phyloP scores from a whole-genome alignment of 2,797 vertebrate genomes.

The Smutsia temminckii region DNA sequence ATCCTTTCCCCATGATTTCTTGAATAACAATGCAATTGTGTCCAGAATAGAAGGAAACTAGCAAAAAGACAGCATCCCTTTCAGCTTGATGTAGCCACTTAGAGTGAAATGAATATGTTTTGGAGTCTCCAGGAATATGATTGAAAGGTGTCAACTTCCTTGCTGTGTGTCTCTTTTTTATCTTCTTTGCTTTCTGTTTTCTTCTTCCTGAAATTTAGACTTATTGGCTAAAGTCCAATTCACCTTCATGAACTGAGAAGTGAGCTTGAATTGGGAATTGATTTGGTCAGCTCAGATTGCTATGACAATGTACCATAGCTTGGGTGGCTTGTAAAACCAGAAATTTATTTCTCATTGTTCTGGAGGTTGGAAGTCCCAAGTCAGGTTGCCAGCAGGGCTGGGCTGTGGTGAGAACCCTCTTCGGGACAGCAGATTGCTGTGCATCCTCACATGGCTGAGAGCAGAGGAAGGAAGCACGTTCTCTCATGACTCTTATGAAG shows the following conservation, averaged over 20 bases:
- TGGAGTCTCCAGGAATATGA: not conserved
- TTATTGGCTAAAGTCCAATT: not conserved
- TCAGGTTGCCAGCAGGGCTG: not conserved
- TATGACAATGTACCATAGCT: not conserved
- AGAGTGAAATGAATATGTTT: not conserved
- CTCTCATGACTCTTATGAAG: too few species aligned
- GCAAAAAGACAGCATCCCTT: not conserved
- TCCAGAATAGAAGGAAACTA: not conserved
- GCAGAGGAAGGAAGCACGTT: not conserved
- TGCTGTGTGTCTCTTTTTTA: not conserved
- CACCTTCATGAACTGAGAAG: not conserved
- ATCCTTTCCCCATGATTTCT: not conserved
- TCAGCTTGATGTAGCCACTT: not conserved
- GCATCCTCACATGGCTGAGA: too few species aligned
- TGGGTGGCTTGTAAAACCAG: not conserved
- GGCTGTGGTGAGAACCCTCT: not conserved
- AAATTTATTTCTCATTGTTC: not conserved
- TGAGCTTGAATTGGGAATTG: not conserved
- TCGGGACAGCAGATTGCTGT: not conserved
- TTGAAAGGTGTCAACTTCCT: not conserved
- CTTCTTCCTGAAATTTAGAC: not conserved
- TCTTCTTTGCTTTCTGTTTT: not conserved
- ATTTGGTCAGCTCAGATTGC: not conserved
- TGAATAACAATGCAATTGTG: not conserved
- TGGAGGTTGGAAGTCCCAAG: not conserved